Evolutionary conservation across 1,140 invertebrate species (phyloP).

Genomic region (Phymastichus coffea): DNA sequence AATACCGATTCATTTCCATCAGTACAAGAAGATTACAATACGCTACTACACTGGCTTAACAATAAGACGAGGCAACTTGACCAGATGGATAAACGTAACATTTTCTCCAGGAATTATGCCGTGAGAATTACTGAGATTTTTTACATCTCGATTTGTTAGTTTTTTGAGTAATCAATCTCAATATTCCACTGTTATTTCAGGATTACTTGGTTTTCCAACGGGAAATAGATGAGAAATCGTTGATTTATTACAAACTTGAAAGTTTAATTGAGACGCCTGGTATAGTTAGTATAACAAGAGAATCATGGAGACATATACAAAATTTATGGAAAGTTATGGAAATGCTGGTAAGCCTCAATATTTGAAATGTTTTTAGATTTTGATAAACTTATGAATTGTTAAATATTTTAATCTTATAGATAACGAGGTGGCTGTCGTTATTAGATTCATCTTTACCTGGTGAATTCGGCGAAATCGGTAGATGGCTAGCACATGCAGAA

Average conservation of each 20-base stretch:
- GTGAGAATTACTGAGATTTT: conserved; percentile 41
- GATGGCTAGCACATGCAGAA: conserved; percentile 87
- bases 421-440: conserved; percentile 81
- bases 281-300: conserved; percentile 74
- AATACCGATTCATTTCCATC: conserved; percentile 70
- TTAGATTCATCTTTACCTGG: conserved; percentile 82
- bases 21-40: conserved; percentile 78
- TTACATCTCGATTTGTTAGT: too few relatives aligned
- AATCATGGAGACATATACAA: conserved; percentile 78
- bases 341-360: conserved; percentile 51
- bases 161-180: background rate
- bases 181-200: conserved; percentile 51
- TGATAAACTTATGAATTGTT: background rate
- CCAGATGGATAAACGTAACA: conserved; percentile 57
- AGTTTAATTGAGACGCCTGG: conserved; percentile 75
- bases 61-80: conserved; percentile 73
- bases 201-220: conserved; percentile 71
- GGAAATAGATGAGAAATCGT: conserved; percentile 69
- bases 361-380: background rate
- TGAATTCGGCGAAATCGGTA: conserved; percentile 80
- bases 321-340: conserved; percentile 76
- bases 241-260: conserved; percentile 71
- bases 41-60: conserved; percentile 77
- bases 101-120: conserved; percentile 55
- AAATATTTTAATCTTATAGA: conserved; percentile 51